Evolutionary conservation across 2,797 vertebrate species (phyloP).

Genomic region (Calcarius lapponicus): DNA sequence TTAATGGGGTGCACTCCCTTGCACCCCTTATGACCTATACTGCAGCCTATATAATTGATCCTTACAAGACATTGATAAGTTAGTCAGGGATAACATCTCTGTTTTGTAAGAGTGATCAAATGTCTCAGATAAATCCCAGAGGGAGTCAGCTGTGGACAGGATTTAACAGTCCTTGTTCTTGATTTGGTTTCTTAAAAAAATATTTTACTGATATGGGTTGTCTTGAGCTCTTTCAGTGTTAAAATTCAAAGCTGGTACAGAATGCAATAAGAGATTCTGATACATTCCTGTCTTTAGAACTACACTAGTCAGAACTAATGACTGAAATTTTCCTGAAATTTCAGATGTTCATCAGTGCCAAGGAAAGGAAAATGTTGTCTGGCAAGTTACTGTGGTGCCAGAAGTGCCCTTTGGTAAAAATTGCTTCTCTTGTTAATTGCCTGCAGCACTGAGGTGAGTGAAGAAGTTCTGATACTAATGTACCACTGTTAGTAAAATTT

Average conservation of each 20-base stretch:
- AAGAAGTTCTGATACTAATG: neutral
- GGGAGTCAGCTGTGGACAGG: neutral
- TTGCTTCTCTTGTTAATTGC: neutral
- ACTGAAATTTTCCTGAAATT: neutral
- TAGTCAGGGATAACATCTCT: neutral
- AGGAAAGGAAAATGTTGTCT: neutral
- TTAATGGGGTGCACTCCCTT: neutral
- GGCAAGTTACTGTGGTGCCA: neutral
- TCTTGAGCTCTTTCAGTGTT: neutral
- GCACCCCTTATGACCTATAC: neutral
- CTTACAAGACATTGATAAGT: neutral
- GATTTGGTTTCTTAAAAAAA: neutral
- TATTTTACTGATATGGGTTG: neutral
- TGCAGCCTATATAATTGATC: neutral
- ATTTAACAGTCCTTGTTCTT: neutral
- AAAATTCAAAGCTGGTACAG: neutral
- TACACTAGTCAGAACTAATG: neutral
- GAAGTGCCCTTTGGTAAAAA: neutral
- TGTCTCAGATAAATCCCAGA: neutral
- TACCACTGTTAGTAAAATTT: neutral
- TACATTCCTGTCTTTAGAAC: neutral
- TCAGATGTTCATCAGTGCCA: neutral
- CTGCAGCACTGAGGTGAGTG: neutral
- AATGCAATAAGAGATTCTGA: neutral
- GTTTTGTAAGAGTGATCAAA: neutral